Percentiles rank a stretch among this genome's conserved stretches.
These are phyloP conservation scores for Limanda limanda DNA, from an alignment of 2,113 vertebrate species.

Conservation along the genomic window DNA sequence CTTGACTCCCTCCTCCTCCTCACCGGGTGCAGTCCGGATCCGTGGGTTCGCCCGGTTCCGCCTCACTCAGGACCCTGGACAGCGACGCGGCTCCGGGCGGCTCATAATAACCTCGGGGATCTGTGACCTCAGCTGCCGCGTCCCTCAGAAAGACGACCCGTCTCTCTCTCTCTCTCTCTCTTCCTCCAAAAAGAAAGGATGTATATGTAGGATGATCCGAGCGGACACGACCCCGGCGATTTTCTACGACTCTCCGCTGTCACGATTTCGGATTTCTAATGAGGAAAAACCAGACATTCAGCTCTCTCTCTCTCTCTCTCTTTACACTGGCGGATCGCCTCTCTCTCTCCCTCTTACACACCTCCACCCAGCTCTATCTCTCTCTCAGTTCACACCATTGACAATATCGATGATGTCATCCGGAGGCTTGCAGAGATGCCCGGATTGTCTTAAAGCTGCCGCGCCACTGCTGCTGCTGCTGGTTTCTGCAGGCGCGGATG, in stretches of 20 bases:
- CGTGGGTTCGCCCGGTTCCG: constrained; percentile 65
- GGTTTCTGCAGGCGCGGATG: constrained; percentile 26
- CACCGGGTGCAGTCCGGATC: constrained; percentile 80
- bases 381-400: constrained; percentile 76
- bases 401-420: constrained; percentile 85
- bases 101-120: constrained; percentile 77
- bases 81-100: constrained; percentile 84
- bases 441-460: constrained; percentile 81
- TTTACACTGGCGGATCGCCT: constrained; percentile 57
- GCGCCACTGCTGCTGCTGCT: background rate
- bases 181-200: background rate
- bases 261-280: background rate
- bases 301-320: constrained; percentile 47
- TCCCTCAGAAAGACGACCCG: background rate
- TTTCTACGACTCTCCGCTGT: background rate
- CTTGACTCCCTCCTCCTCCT: constrained; percentile 15
- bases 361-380: constrained; percentile 59
- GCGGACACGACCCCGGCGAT: background rate
- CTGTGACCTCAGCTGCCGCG: constrained; percentile 36
- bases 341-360: constrained; percentile 35
- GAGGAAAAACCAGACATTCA: constrained; percentile 21
- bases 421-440: constrained; percentile 73
- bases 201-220: background rate
- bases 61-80: constrained; percentile 84
- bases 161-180: background rate